Conservation (phyloP, 2,113 vertebrate genomes). For the Dipodomys ordii region DNA sequence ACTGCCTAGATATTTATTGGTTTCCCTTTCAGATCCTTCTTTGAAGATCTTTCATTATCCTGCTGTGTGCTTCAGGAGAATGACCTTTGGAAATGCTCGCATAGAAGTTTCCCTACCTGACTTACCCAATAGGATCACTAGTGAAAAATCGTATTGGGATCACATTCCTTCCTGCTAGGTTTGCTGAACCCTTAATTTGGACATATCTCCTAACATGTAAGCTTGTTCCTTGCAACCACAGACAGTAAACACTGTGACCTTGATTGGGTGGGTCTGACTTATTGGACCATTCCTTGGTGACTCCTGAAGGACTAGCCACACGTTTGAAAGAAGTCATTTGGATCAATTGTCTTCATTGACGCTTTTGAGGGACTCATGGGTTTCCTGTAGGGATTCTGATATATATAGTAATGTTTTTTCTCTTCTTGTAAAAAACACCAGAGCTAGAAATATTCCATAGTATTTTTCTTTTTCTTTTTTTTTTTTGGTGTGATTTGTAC, state of each 20-base stretch:
- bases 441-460: background rate
- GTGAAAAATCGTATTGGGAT: background rate
- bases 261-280: background rate
- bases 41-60: background rate
- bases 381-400: slow-evolving; percentile 1
- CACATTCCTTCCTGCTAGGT: background rate
- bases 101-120: background rate
- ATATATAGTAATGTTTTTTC: background rate
- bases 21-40: background rate
- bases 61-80: background rate
- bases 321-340: background rate
- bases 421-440: background rate
- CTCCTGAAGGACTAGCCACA: background rate
- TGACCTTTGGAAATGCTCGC: background rate
- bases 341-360: background rate
- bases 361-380: background rate
- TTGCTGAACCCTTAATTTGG: background rate
- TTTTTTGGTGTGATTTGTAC: too few species aligned
- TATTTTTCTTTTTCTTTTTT: background rate
- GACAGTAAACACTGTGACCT: background rate
- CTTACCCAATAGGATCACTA: background rate
- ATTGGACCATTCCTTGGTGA: background rate
- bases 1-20: background rate
- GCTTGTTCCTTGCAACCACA: background rate
- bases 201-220: background rate